These are phyloP conservation scores for Macropis europaea DNA, from an alignment of 2,888 invertebrate species.

Conservation along the genomic window DNA sequence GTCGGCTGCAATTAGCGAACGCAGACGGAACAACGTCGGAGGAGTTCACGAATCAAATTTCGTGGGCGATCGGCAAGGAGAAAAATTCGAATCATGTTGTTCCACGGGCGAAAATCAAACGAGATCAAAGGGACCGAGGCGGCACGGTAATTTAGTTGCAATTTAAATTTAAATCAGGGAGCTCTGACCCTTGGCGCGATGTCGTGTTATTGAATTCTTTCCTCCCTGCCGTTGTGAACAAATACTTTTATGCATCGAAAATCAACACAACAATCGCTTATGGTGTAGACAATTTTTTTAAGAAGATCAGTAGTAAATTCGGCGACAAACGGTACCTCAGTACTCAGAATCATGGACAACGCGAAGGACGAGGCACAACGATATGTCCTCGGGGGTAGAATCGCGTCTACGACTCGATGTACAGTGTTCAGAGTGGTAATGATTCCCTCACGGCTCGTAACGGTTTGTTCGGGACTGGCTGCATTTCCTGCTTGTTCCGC, in stretches of 20 bases:
- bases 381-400: conserved; percentile 20
- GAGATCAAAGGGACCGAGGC: conserved; percentile 28
- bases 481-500: conserved; percentile 61
- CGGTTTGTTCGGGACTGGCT: conserved; percentile 51
- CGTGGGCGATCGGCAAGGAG: not conserved
- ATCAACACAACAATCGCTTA: too few species aligned
- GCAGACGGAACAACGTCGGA: conserved; percentile 4
- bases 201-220: conserved; percentile 32
- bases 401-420: conserved; percentile 26
- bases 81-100: conserved; percentile 35
- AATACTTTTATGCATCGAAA: too few species aligned
- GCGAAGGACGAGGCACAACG: not conserved
- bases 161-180: conserved; percentile 43
- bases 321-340: too few species aligned
- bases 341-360: too few species aligned
- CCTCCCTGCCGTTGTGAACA: not conserved
- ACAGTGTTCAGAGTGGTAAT: conserved; percentile 51
- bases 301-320: too few species aligned
- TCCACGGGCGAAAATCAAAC: conserved; percentile 20
- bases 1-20: conserved; percentile 49
- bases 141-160: conserved; percentile 34
- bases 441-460: conserved; percentile 61
- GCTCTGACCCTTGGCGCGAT: conserved; percentile 7
- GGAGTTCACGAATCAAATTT: conserved; percentile 18
- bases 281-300: too few species aligned